Evolutionary conservation across 2,797 vertebrate species (phyloP).

Genomic region (Ctenopoma kingsleyae): DNA sequence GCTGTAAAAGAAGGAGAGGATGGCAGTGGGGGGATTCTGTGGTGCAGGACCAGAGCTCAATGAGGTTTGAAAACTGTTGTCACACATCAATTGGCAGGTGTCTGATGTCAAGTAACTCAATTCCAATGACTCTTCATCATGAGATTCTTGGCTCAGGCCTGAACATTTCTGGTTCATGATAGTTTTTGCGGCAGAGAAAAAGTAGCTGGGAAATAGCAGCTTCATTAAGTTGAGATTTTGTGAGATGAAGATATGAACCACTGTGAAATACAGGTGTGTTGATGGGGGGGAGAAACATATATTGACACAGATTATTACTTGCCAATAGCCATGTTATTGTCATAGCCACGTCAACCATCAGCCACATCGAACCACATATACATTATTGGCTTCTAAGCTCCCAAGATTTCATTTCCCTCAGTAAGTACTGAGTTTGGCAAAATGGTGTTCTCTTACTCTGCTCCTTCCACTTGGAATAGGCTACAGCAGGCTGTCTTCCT

Average conservation of each 20-base stretch:
- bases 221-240: slow-evolving; percentile 15
- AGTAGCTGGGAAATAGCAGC: slow-evolving; percentile 32
- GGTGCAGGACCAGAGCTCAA: slow-evolving; percentile 75
- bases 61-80: slow-evolving; percentile 84
- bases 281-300: not conserved
- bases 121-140: slow-evolving; percentile 74
- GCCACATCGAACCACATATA: no score
- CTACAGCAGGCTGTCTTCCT: no score
- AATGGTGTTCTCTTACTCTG: no score
- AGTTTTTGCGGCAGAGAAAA: slow-evolving; percentile 15
- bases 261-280: slow-evolving; percentile 11
- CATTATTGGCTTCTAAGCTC: no score
- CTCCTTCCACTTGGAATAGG: no score
- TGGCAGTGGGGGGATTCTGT: slow-evolving; percentile 29
- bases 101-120: slow-evolving; percentile 81
- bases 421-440: no score
- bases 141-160: slow-evolving; percentile 51
- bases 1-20: slow-evolving; percentile 46
- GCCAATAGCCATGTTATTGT: no score
- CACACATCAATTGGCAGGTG: slow-evolving; percentile 77
- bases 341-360: no score
- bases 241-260: slow-evolving; percentile 27
- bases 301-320: no score
- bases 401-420: no score
- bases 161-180: slow-evolving; percentile 53